These are phyloP conservation scores for Scarus forsteni DNA, from an alignment of 2,797 vertebrate genomes.

Conservation along the genomic window DNA sequence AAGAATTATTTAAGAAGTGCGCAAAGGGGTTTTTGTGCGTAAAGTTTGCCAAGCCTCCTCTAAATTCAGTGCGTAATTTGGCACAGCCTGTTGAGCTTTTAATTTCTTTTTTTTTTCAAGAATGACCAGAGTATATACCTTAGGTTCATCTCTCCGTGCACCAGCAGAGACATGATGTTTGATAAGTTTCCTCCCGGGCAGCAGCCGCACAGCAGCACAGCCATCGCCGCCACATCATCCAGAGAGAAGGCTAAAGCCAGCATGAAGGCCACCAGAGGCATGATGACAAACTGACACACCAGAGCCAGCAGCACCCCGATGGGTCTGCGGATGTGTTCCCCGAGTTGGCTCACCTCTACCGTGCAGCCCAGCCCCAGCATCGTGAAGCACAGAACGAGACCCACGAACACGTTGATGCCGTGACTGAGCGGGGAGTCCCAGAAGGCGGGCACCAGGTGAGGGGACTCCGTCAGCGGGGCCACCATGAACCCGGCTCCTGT, in stretches of 20 bases:
- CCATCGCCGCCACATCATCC: slow-evolving; percentile 93
- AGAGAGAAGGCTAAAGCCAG: slow-evolving; percentile 92
- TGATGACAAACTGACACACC: slow-evolving; percentile 94
- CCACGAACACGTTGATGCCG: slow-evolving; percentile 93
- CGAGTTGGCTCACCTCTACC: slow-evolving; percentile 91
- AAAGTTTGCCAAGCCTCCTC: not conserved
- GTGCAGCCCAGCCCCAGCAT: slow-evolving; percentile 98
- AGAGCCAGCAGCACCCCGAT: slow-evolving; percentile 91
- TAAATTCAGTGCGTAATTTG: slow-evolving; percentile 19
- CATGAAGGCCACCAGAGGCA: slow-evolving; percentile 95
- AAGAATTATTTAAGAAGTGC: not conserved
- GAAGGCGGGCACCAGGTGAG: slow-evolving; percentile 77
- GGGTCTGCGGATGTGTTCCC: slow-evolving; percentile 91
- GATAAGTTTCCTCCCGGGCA: slow-evolving; percentile 97
- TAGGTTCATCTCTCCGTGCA: slow-evolving; percentile 98
- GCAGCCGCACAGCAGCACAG: slow-evolving; percentile 96
- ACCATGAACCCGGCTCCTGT: slow-evolving; percentile 59
- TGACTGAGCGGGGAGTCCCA: slow-evolving; percentile 91
- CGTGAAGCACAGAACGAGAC: slow-evolving; percentile 91
- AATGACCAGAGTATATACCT: slow-evolving; percentile 82
- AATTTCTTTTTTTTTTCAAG: not conserved
- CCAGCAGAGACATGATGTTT: slow-evolving; percentile 95
- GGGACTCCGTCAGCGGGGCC: slow-evolving; percentile 59
- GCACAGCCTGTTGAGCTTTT: too few relatives aligned
- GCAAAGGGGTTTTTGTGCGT: slow-evolving; percentile 24